A percentile compares a stretch with the other conserved stretches of the same genome.
These are phyloP conservation scores for Brachypodius melanocephalos DNA, from an alignment of 2,113 vertebrate species.

Conservation along the genomic window DNA sequence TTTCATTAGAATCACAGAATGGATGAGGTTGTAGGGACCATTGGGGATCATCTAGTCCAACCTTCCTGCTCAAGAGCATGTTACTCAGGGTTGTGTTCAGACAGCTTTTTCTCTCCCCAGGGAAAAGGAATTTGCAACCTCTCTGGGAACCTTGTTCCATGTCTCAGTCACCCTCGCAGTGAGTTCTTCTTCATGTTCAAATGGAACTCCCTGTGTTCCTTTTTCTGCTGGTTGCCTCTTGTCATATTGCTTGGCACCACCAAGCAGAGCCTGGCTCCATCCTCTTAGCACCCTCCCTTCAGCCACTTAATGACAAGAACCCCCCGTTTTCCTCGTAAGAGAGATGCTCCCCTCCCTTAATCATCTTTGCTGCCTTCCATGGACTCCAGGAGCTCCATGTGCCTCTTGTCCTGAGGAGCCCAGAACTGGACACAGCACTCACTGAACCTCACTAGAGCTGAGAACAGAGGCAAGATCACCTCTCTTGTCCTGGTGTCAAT, in stretches of 20 bases:
- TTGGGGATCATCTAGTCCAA: background rate
- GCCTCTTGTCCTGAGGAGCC: background rate
- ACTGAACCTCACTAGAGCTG: background rate
- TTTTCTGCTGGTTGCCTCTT: background rate
- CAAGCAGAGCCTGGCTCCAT: background rate
- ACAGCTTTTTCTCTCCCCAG: background rate
- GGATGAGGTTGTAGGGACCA: background rate
- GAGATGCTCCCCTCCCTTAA: background rate
- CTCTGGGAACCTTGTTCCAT: background rate
- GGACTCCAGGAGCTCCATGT: background rate
- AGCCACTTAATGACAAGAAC: too few relatives aligned
- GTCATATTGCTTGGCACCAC: background rate
- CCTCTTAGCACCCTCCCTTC: background rate
- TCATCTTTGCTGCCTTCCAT: background rate
- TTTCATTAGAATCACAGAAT: background rate
- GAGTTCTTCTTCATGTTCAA: background rate
- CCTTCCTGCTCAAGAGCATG: background rate
- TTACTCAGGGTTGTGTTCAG: background rate
- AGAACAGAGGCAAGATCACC: background rate
- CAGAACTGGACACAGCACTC: background rate
- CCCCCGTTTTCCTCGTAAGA: accelerated
- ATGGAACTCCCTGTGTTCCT: background rate
- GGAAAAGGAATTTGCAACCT: background rate
- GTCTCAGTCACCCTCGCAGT: background rate
- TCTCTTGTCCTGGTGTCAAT: accelerated